Conservation (phyloP, 2,113 vertebrate species). For the Arizona elegans region DNA sequence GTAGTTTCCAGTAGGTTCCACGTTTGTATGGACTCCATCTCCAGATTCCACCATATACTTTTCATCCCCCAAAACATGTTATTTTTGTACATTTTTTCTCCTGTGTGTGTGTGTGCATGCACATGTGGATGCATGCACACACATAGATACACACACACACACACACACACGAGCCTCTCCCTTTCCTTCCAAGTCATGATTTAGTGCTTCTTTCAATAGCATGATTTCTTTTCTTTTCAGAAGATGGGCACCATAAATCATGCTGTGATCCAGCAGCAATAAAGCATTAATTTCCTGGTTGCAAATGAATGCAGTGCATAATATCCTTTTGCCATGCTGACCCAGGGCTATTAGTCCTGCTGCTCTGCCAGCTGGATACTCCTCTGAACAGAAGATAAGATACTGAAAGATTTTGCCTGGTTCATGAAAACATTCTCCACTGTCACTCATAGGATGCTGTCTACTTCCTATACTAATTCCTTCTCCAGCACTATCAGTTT, state of each 20-base stretch:
- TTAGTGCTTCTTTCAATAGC: constrained; percentile 9
- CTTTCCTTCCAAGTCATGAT: not conserved
- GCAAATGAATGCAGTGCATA: not conserved
- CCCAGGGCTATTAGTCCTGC: constrained; percentile 6
- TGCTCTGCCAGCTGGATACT: constrained; percentile 20
- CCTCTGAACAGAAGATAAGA: constrained; percentile 19
- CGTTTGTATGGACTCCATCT: not conserved
- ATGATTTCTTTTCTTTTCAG: constrained; percentile 17
- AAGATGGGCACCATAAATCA: constrained; percentile 48
- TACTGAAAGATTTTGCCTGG: constrained; percentile 11
- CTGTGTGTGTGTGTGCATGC: fast-evolving
- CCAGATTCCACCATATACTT: not conserved
- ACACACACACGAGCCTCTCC: not conserved
- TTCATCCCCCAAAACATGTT: not conserved
- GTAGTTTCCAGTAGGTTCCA: not conserved
- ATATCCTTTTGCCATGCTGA: constrained; percentile 6
- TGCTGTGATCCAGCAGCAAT: constrained; percentile 21
- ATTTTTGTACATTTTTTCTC: not conserved
- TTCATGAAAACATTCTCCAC: not conserved
- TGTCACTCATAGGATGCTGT: not conserved
- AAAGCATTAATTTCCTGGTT: constrained; percentile 41
- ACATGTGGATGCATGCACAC: not conserved
- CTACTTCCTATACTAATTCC: not conserved
- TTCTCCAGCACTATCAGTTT: not conserved
- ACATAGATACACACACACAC: not conserved